A percentile compares a stretch with the other conserved stretches of the same genome.
These are phyloP conservation scores for Macrotrachela quadricornifera DNA, from an alignment of 1,140 invertebrate species.

Conservation along the genomic window DNA sequence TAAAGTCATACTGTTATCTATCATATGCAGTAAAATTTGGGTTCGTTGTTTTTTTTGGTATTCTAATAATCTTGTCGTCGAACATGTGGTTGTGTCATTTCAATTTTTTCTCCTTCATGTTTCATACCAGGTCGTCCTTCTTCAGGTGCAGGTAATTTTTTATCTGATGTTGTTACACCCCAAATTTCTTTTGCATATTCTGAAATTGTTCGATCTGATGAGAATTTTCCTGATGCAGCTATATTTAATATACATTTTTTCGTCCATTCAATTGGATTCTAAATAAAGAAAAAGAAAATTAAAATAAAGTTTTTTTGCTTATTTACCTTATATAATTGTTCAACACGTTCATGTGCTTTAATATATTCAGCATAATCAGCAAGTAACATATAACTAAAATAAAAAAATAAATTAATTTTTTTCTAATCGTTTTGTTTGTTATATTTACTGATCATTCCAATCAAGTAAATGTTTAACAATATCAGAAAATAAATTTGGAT, in stretches of 20 bases:
- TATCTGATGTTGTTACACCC: conserved; percentile 65
- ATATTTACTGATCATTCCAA: conserved; percentile 48
- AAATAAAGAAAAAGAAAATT: conserved; percentile 17
- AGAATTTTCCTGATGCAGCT: conserved; percentile 84
- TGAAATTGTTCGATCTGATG: conserved; percentile 77
- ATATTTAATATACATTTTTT: conserved; percentile 88
- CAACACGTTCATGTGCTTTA: conserved; percentile 67
- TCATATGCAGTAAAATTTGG: too few relatives aligned
- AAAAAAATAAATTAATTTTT: too few relatives aligned
- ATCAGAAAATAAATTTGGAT: conserved; percentile 70
- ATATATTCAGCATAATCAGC: conserved; percentile 91
- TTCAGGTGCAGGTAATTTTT: conserved; percentile 56
- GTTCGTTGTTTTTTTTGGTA: too few relatives aligned
- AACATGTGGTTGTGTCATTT: too few relatives aligned
- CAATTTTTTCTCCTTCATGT: too few relatives aligned
- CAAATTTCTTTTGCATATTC: conserved; percentile 92
- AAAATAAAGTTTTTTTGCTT: neutral
- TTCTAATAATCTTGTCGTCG: too few relatives aligned
- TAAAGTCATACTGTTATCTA: too few relatives aligned
- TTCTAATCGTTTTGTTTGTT: too few relatives aligned
- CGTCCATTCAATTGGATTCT: conserved; percentile 73
- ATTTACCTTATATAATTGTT: conserved; percentile 54
- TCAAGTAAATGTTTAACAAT: conserved; percentile 69
- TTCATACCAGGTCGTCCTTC: too few relatives aligned
- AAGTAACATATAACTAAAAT: conserved; percentile 52